Base-by-base conservation (phyloP, 53 echinoderm and acorn worm species). In the Paracentrotus lividus region DNA sequence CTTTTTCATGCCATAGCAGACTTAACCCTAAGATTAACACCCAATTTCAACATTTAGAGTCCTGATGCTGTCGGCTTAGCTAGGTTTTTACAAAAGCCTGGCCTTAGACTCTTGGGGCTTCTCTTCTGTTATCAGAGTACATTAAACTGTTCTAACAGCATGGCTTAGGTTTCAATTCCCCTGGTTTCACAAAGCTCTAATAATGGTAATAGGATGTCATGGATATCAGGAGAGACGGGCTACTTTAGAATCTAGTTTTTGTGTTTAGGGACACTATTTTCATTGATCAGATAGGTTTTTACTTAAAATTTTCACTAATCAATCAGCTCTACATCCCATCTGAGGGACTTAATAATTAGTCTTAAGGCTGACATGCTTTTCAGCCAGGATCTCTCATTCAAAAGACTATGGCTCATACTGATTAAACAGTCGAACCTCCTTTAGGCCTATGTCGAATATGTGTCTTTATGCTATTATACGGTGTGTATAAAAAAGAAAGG, bases 181-280 rank as follows among this genome's bases (percentile, higher is more conserved):
- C n/a, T n/a, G n/a, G n/a, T n/a, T n/a, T 72, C 72, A 40, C 20
- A 16, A 40, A 40, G 18, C 72, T 72, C 72, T 40, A 5, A 14
- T 72, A 40, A 72, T 72, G 21, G 72, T 20, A 72, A 32, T 72
- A 72, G 72, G 72, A 72, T 72, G 72, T 72, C 40, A 72, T 72
- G 18, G 72, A 18, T 72, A 67, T 67, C 12, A 67, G 31, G 14
- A 67, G 67, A n/a, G 40, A 18, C n/a, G n/a, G n/a, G n/a, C n/a
- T n/a, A n/a, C n/a, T n/a, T n/a, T n/a, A n/a, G n/a, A n/a, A n/a
- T n/a, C n/a, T n/a, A n/a, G n/a, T n/a, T n/a, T n/a, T n/a, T n/a
- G n/a, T n/a, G n/a, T n/a, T n/a, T n/a, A n/a, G n/a, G n/a, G n/a
- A n/a, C n/a, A n/a, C n/a, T n/a, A n/a, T n/a, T n/a, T n/a, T n/a